phyloP scores from a whole-genome alignment of 2,113 vertebrate species.

The Fulmarus glacialis region DNA sequence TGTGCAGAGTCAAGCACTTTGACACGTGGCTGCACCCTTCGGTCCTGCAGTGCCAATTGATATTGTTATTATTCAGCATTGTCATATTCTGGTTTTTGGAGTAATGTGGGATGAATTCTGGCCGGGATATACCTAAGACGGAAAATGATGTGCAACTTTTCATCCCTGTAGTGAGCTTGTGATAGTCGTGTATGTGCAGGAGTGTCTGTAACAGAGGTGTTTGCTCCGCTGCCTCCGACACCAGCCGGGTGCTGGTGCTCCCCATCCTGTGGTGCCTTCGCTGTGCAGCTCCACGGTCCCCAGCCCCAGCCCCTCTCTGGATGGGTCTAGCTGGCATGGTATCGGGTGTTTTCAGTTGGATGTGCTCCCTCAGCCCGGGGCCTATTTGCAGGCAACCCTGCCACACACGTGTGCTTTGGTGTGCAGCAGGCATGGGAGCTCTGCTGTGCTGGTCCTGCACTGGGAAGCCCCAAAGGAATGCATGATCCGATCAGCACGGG shows the following conservation, averaged over 20 bases:
- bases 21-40: accelerated
- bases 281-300: no score
- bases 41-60: not conserved
- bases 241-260: not conserved
- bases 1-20: not conserved
- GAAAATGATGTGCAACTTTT: not conserved
- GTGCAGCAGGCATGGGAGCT: not conserved
- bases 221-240: accelerated
- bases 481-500: accelerated
- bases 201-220: accelerated
- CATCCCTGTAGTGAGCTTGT: not conserved
- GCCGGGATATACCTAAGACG: not conserved
- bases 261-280: no score
- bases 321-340: accelerated
- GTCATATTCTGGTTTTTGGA: not conserved
- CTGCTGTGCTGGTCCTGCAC: not conserved
- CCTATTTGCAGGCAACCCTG: not conserved
- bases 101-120: not conserved
- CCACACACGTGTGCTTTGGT: accelerated
- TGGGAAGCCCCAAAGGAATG: not conserved
- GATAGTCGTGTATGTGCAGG: not conserved
- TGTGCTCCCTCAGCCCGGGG: not conserved
- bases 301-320: no score
- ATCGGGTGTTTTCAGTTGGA: not conserved
- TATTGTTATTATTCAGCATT: not conserved